These are phyloP conservation scores for Onychomys arenicola DNA, from an alignment of 2,797 vertebrate species.

Conservation along the genomic window DNA sequence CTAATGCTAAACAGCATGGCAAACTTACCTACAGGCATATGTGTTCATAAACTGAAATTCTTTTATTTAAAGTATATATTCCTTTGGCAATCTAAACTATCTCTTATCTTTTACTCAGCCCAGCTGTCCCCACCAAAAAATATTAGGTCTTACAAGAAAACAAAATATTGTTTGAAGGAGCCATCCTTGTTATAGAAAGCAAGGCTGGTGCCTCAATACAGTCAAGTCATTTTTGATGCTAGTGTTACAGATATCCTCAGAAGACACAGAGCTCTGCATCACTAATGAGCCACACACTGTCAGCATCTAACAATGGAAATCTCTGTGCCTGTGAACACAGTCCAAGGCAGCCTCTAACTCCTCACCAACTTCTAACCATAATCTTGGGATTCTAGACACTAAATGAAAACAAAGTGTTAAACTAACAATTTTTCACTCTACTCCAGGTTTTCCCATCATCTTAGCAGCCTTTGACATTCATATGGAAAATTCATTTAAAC, in stretches of 20 bases:
- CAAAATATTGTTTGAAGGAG: constrained; percentile 4
- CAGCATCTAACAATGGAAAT: neutral
- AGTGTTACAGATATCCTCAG: neutral
- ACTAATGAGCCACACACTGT: neutral
- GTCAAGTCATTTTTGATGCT: neutral
- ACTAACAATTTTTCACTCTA: neutral
- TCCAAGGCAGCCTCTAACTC: neutral
- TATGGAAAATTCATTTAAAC: neutral
- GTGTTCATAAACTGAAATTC: constrained; percentile 5
- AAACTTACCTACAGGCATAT: neutral
- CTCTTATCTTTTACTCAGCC: neutral
- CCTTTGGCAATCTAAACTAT: neutral
- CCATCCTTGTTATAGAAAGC: neutral
- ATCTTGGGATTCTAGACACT: neutral
- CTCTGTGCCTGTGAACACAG: neutral
- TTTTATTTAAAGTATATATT: constrained; percentile 10
- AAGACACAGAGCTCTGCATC: neutral
- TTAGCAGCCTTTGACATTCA: neutral
- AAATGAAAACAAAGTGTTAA: neutral
- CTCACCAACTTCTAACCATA: neutral
- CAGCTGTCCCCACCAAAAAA: neutral
- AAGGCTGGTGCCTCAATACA: neutral
- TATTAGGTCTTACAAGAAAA: neutral
- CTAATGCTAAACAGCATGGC: neutral
- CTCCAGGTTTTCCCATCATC: neutral